A percentile compares a stretch with the other conserved stretches of the same genome.
Conservation (phyloP, 2,113 vertebrate genomes). For the Leucopsar rothschildi region DNA sequence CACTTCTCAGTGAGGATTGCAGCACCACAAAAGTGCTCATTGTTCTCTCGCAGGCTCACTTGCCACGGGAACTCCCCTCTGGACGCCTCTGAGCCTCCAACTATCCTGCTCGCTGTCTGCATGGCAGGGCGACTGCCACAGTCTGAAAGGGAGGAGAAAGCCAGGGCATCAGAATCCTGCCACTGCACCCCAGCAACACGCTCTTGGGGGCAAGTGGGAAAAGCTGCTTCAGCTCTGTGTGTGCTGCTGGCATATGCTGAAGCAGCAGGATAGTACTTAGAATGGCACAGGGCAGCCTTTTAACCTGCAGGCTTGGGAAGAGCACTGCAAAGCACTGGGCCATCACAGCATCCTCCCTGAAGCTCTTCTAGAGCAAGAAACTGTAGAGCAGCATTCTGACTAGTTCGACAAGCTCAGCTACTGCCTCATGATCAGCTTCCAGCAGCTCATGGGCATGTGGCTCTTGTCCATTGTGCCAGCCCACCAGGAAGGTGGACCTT, state of each 20-base stretch:
- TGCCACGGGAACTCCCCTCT: conserved; percentile 94
- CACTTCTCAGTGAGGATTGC: conserved; percentile 79
- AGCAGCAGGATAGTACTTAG: background rate
- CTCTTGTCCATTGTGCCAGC: background rate
- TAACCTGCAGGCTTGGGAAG: background rate
- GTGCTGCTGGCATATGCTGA: background rate
- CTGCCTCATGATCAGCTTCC: background rate
- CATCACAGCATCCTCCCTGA: background rate
- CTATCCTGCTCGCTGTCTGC: conserved; percentile 77
- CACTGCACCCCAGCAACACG: rapidly evolving
- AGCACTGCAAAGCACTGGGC: background rate
- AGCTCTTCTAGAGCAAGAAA: background rate
- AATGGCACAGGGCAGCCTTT: background rate
- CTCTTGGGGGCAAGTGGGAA: background rate
- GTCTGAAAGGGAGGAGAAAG: conserved; percentile 63
- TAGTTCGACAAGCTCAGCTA: background rate
- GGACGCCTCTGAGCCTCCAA: conserved; percentile 82
- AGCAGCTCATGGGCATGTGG: background rate
- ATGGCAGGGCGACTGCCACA: conserved; percentile 85
- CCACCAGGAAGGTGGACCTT: background rate
- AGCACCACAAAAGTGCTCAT: conserved; percentile 87
- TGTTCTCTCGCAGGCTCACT: conserved; percentile 84
- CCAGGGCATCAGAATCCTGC: background rate
- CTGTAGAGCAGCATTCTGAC: background rate
- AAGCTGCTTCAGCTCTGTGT: background rate